These are phyloP conservation scores for Limnodromus scolopaceus DNA, from an alignment of 2,797 vertebrate species.

Conservation along the genomic window DNA sequence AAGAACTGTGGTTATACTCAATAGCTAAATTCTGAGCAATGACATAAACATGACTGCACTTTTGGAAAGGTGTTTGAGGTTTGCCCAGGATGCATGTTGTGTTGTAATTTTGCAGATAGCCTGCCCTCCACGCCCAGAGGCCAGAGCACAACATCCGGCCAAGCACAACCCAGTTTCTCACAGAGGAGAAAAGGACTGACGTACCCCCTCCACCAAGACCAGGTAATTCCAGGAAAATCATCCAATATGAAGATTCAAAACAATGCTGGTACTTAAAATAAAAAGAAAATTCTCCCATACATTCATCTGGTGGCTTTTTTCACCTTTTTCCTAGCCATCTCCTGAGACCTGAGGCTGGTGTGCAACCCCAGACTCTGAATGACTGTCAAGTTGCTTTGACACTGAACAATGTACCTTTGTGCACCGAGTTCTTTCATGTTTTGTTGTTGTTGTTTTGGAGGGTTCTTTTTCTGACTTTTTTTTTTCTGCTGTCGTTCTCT, in stretches of 20 bases:
- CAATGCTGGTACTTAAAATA: background rate
- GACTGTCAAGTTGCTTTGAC: background rate
- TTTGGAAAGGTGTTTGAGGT: slow-evolving; percentile 6
- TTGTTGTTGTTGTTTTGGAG: background rate
- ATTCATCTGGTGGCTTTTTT: background rate
- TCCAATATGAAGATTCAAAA: background rate
- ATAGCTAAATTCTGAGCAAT: background rate
- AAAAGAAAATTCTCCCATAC: background rate
- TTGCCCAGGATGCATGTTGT: background rate
- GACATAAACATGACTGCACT: background rate
- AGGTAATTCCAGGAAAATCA: background rate
- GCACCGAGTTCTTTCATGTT: background rate
- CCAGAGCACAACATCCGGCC: background rate
- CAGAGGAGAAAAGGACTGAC: background rate
- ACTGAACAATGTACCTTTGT: background rate
- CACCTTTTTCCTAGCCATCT: background rate
- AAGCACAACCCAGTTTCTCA: background rate
- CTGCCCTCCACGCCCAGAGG: background rate
- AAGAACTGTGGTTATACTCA: background rate
- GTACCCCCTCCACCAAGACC: background rate
- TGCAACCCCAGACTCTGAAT: background rate
- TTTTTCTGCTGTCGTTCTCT: accelerated
- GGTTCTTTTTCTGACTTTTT: background rate
- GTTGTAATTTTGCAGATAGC: background rate
- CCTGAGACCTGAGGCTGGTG: background rate